Percentiles rank a stretch among this genome's conserved stretches.
phyloP scores from a whole-genome alignment of 2,888 invertebrate genomes.

The Drepanosiphum platanoidis region DNA sequence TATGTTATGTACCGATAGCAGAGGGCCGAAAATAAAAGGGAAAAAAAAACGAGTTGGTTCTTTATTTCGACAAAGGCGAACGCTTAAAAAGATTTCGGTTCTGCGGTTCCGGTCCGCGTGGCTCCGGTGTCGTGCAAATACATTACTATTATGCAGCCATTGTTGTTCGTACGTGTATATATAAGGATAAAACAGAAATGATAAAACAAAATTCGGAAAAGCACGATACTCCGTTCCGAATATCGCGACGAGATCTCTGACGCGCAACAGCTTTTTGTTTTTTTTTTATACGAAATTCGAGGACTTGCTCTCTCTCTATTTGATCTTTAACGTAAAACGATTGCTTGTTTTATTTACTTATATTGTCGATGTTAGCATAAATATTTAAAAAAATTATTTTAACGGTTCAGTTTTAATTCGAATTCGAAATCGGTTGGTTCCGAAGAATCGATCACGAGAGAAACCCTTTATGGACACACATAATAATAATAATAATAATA shows the following conservation, averaged over 20 bases:
- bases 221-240: background rate
- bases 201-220: slow-evolving; percentile 14
- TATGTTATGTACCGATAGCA: slow-evolving; percentile 1
- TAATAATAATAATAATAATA: background rate
- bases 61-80: slow-evolving; percentile 51
- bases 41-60: slow-evolving; percentile 36
- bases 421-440: background rate
- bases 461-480: background rate
- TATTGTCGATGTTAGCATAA: too few relatives aligned
- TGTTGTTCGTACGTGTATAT: slow-evolving; percentile 18
- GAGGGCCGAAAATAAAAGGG: slow-evolving; percentile 46
- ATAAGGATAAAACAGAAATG: slow-evolving; percentile 15
- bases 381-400: too few relatives aligned
- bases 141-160: slow-evolving; percentile 26
- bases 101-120: slow-evolving; percentile 57
- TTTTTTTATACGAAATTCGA: too few relatives aligned
- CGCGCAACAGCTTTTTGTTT: too few relatives aligned
- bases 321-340: too few relatives aligned
- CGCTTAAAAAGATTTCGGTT: slow-evolving; percentile 50
- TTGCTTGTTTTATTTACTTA: too few relatives aligned
- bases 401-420: too few relatives aligned
- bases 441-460: background rate
- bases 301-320: too few relatives aligned
- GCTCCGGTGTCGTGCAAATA: slow-evolving; percentile 42
- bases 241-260: background rate